Evolutionary conservation across 2,888 invertebrate genomes (phyloP), one percentile per base, ranked within the genome.

Genomic region (Diaphora mendica): DNA sequence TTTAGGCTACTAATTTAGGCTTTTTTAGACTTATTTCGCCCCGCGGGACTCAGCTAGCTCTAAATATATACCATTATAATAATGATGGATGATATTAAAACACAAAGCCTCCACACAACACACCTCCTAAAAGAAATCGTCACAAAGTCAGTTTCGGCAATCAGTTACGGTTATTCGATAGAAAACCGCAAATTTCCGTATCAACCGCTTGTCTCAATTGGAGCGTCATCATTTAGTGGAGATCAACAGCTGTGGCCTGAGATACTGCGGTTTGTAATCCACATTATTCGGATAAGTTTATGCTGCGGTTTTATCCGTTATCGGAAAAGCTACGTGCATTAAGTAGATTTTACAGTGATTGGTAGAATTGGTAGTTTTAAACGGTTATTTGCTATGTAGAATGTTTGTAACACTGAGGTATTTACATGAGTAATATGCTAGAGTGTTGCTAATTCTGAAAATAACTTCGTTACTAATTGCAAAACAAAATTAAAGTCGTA

Each of bases 171-270:
- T 85, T 85, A 82, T 72, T 68, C 72, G 74, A 84, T 71, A 89
- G 89, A 78, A 79, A 75, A 85, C 91, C 90, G 88, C 91, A 89
- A 88, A 87, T 86, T 85, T 87, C 88, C 90, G 82, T 82, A 79
- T 78, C 76, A 77, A 75, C 74, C 65, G 42, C 59, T 70, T 64
- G 44, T 62, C 69, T 77, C 68, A 73, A 79, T 76, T 73, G 72
- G 68, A 65, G 73, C 76, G 66, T 48, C 71, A 72, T 74, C 68
- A 72, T 76, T 78, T 77, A 68, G 64, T 70, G 39, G 51, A 51
- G 71, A 51, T 68, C 44, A 65, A 48, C 20, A 48, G 51, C 70
- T 64, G 39, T 72, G 75, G 35, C 70, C 30, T 15, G 26, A 20
- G 68, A 70, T 30, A 39, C 42, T 71, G 82, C 44, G 77, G 82